phyloP scores from a whole-genome alignment of 2,797 vertebrate species.

The Enteromius radiatus region DNA sequence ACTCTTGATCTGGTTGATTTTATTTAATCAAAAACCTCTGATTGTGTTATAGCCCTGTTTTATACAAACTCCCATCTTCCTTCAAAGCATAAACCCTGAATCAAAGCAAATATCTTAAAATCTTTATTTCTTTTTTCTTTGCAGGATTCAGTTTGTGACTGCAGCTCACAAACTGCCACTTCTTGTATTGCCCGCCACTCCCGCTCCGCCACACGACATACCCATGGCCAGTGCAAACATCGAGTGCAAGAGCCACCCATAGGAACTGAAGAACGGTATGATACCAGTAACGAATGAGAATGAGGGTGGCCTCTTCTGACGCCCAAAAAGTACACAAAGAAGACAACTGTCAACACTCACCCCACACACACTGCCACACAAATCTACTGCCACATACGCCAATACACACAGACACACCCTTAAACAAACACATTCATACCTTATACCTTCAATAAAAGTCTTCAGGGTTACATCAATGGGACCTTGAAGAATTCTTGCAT shows the following conservation, averaged over 20 bases:
- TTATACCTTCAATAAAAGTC: constrained; percentile 60
- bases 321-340: constrained; percentile 55
- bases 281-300: constrained; percentile 79
- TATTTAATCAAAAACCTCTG: not conserved
- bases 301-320: constrained; percentile 41
- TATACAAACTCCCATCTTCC: not conserved
- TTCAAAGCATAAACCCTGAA: not conserved
- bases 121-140: constrained; percentile 58
- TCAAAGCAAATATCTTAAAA: not conserved
- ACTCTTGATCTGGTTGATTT: not conserved
- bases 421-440: constrained; percentile 39
- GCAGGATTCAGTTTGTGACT: constrained; percentile 93
- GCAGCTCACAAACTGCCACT: constrained; percentile 83
- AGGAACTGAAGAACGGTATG: constrained; percentile 81
- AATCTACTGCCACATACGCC: constrained; percentile 49
- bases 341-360: constrained; percentile 65
- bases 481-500: constrained; percentile 39
- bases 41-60: not conserved
- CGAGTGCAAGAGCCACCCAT: constrained; percentile 79
- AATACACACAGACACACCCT: constrained; percentile 33
- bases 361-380: constrained; percentile 61
- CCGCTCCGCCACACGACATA: constrained; percentile 83
- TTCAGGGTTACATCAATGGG: constrained; percentile 24
- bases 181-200: constrained; percentile 86
- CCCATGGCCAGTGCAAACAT: constrained; percentile 89